Percentiles rank a stretch among this genome's conserved stretches.
These are phyloP conservation scores for Scaptomyza caliginosa DNA, from an alignment of 2,888 invertebrate species.

Conservation along the genomic window DNA sequence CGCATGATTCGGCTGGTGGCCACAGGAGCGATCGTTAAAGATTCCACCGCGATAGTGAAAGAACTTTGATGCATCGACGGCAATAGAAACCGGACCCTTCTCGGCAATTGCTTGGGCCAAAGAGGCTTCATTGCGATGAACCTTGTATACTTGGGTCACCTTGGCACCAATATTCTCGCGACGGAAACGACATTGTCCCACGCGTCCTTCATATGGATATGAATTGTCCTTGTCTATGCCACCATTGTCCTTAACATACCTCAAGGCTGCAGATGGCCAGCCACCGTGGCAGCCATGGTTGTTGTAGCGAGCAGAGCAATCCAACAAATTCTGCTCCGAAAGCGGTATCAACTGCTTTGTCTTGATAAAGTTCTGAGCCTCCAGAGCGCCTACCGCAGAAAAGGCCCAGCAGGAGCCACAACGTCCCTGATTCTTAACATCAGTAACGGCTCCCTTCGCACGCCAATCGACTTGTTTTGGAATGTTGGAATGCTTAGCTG, in stretches of 20 bases:
- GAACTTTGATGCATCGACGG: slow-evolving; percentile 95
- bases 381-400: slow-evolving; percentile 6
- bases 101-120: slow-evolving; percentile 90
- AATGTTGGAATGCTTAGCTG: neutral
- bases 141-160: slow-evolving; percentile 93
- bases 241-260: slow-evolving; percentile 93
- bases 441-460: slow-evolving; percentile 18
- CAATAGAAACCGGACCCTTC: slow-evolving; percentile 95
- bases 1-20: slow-evolving; percentile 94
- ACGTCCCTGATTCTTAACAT: slow-evolving; percentile 6
- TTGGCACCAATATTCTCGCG: slow-evolving; percentile 86
- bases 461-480: slow-evolving; percentile 25
- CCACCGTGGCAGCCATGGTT: slow-evolving; percentile 98
- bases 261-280: slow-evolving; percentile 93
- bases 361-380: slow-evolving; percentile 4
- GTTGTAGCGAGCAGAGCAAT: slow-evolving; percentile 87
- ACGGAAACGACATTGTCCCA: slow-evolving; percentile 93
- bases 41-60: slow-evolving; percentile 97
- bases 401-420: slow-evolving; percentile 29
- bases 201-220: slow-evolving; percentile 94
- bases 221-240: slow-evolving; percentile 20
- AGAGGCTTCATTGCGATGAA: slow-evolving; percentile 87
- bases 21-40: slow-evolving; percentile 92
- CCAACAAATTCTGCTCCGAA: slow-evolving; percentile 24
- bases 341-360: neutral